phyloP scores from a whole-genome alignment of 2,888 invertebrate genomes.

The Andricus curvator region DNA sequence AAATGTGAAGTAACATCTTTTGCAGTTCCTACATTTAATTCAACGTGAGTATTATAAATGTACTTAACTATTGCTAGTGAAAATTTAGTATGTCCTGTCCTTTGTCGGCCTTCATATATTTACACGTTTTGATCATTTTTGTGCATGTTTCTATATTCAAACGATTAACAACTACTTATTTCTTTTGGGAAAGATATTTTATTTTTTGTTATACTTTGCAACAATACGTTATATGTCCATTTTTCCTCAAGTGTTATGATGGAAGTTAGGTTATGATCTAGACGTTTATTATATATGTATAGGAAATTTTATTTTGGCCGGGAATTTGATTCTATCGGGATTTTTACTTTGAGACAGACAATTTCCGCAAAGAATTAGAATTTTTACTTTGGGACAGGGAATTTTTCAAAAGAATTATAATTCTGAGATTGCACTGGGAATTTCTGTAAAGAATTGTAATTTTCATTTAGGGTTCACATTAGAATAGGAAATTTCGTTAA shows the following conservation, averaged over 20 bases:
- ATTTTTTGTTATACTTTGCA: background rate
- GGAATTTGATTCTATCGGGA: no score
- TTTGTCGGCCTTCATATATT: background rate
- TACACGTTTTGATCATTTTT: background rate
- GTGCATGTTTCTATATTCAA: background rate
- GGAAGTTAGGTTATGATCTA: no score
- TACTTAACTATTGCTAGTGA: slow-evolving; percentile 49
- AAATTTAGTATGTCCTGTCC: background rate
- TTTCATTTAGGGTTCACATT: no score
- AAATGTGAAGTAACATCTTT: slow-evolving; percentile 43
- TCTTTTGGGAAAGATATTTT: background rate
- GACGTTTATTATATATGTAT: no score
- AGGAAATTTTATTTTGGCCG: no score
- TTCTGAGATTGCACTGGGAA: no score
- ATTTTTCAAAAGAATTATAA: no score
- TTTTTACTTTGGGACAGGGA: no score
- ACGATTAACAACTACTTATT: background rate
- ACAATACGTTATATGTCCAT: background rate
- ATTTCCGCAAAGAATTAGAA: no score
- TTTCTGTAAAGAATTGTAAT: no score
- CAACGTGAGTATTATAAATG: slow-evolving; percentile 45
- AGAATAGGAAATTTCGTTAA: no score
- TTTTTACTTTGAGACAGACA: no score
- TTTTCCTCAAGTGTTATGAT: background rate
- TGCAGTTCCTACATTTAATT: slow-evolving; percentile 42